phyloP scores from a whole-genome alignment of 2,888 invertebrate species.

The Drosophila demipolita region DNA sequence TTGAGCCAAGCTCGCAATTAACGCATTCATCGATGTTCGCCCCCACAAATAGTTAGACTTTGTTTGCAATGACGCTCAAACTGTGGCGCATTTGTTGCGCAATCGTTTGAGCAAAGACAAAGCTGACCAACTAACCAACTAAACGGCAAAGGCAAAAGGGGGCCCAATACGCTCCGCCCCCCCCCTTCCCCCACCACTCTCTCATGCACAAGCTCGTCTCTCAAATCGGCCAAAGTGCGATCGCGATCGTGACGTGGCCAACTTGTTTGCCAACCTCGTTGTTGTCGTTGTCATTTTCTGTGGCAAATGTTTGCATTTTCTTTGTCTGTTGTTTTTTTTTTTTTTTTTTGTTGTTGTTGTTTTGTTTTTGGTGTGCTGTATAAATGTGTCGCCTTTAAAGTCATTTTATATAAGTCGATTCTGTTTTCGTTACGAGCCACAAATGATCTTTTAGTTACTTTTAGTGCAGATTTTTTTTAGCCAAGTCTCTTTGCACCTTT shows the following conservation, averaged over 20 bases:
- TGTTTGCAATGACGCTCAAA: conserved; percentile 52
- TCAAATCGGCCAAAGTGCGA: conserved; percentile 74
- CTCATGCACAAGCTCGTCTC: conserved; percentile 2
- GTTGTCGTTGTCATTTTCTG: conserved; percentile 30
- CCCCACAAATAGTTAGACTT: conserved; percentile 35
- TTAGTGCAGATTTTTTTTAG: conserved; percentile 29
- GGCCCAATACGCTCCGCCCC: not conserved
- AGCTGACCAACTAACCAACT: conserved; percentile 79
- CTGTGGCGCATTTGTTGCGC: conserved; percentile 56
- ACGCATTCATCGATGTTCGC: conserved; percentile 62
- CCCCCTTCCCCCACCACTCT: not conserved
- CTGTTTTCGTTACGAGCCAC: conserved; percentile 56
- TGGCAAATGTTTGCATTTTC: conserved; percentile 63
- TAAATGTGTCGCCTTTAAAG: conserved; percentile 81
- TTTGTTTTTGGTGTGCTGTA: conserved; percentile 62
- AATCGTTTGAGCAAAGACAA: conserved; percentile 64
- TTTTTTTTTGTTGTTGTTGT: not conserved
- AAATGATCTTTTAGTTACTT: conserved; percentile 43
- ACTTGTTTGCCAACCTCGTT: conserved; percentile 66
- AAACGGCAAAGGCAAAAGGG: conserved; percentile 42
- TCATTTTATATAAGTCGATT: conserved; percentile 78
- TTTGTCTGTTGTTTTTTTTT: conserved; percentile 64
- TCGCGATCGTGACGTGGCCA: conserved; percentile 82
- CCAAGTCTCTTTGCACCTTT: conserved; percentile 44
- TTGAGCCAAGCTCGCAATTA: conserved; percentile 29